Evolutionary conservation across 2,888 invertebrate species (phyloP), one percentile per base, ranked within the genome.

Genomic region (Thera obeliscata): DNA sequence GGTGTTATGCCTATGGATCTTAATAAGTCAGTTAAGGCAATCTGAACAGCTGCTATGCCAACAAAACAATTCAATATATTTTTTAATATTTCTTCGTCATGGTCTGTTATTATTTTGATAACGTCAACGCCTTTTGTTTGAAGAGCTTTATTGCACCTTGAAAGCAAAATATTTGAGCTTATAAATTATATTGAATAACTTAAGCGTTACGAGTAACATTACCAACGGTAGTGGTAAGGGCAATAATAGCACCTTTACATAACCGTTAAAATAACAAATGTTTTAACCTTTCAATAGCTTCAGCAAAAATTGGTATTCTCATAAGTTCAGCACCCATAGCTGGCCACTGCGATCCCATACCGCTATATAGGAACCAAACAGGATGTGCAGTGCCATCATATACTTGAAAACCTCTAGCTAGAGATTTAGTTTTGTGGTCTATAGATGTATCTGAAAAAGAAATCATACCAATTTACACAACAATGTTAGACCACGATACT

Each of bases 291-390:
- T 91, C 81, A 60, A 96, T 94, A 35, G 89, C 81, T 6, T 84
- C 82, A 38, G 93, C 90, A 85, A 96, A 96, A 5, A 92, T 82
- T 2, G 95, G 94, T 52, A 96, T 85, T n/a, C 84, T 80, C 94
- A 96, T 94, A 61, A 96, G 85, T 5, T 94, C 90, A 57, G 90
- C 84, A 0, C 95, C 95, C 95, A 96, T 96, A 12, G 94, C 94
- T 43, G 94, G 84, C 96, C 95, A 96, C 78, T 96, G 96, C 0
- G 95, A 94, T 0, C 96, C 96, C 95, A 96, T 95, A n/a, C 96
- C 96, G 64, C 77, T 22, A 22, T 22, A 22, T 22, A 22, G 22
- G 22, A 22, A 22, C 22, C 22, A 22, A 22, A 22, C 22, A 3
- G 95, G 95, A 2, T 89, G 76, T 2, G 64, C 68, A 0, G 56